phyloP scores from a whole-genome alignment of 2,888 invertebrate species.

The Oligia strigilis region DNA sequence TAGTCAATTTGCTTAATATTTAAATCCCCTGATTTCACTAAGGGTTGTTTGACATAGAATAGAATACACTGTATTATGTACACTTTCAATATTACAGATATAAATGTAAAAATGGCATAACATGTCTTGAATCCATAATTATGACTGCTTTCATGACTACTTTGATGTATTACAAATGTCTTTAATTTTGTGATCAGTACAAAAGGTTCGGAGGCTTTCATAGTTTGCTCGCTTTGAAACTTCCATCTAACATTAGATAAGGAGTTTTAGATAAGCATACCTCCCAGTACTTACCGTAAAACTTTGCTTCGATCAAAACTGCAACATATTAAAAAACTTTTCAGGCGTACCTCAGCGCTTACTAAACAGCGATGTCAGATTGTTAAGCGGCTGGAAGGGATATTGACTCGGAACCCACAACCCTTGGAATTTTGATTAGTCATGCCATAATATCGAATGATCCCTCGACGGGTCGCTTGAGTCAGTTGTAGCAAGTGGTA shows the following conservation, averaged over 20 bases:
- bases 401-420: constrained; percentile 41
- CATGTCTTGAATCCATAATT: not conserved
- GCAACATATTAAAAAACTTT: constrained; percentile 54
- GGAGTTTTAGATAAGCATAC: constrained; percentile 7
- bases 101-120: not conserved
- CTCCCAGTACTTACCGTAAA: constrained; percentile 5
- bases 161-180: not conserved
- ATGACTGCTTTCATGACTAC: not conserved
- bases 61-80: too few species aligned
- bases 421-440: constrained; percentile 49
- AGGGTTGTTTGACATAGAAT: too few species aligned
- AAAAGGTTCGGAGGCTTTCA: not conserved
- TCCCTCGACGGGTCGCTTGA: constrained; percentile 17
- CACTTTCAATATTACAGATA: not conserved
- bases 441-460: constrained; percentile 36
- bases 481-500: constrained; percentile 1
- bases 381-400: constrained; percentile 17
- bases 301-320: constrained; percentile 35
- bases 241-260: not conserved
- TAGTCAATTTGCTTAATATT: not conserved
- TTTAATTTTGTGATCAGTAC: not conserved
- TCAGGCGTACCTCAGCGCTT: constrained; percentile 7
- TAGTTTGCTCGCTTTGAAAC: not conserved
- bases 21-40: too few species aligned
- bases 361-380: constrained; percentile 19